Evolutionary conservation across 2,888 invertebrate species (phyloP).

Genomic region (Sarcophaga carnaria): DNA sequence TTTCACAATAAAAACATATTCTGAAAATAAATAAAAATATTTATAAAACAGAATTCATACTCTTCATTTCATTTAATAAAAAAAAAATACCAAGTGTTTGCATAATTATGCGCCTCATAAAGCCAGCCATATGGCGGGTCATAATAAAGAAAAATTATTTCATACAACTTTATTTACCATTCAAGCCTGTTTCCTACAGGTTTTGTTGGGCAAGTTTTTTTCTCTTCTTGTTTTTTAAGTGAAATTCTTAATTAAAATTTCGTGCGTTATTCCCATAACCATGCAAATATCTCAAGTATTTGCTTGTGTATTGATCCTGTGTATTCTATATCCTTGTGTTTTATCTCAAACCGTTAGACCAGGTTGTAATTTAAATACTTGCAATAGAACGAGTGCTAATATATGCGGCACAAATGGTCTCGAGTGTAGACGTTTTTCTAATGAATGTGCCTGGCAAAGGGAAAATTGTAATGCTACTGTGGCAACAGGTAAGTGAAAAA

Average conservation of each 20-base stretch:
- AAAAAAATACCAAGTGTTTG: no score
- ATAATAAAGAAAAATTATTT: no score
- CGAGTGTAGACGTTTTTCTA: constrained; percentile 51
- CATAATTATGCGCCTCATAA: no score
- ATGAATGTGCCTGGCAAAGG: constrained; percentile 53
- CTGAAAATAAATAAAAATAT: constrained; percentile 1
- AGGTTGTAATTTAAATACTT: constrained; percentile 41
- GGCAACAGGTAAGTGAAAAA: constrained; percentile 58
- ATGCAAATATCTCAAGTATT: constrained; percentile 46
- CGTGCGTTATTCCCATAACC: not conserved
- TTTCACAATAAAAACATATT: no score
- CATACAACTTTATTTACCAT: no score
- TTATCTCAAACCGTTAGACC: constrained; percentile 16
- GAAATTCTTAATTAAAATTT: no score
- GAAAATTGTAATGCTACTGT: constrained; percentile 61
- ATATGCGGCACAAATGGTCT: constrained; percentile 58
- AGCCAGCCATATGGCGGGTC: no score
- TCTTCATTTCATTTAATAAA: no score
- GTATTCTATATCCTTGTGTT: constrained; percentile 35
- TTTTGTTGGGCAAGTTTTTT: no score
- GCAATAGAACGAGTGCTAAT: constrained; percentile 48
- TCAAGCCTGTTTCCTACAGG: no score
- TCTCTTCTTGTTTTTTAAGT: no score
- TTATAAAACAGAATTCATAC: not conserved
- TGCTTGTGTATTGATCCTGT: constrained; percentile 23